Evolutionary conservation across 1,140 invertebrate species (phyloP), one percentile per base, ranked within the genome.

Genomic region (Delia radicum): DNA sequence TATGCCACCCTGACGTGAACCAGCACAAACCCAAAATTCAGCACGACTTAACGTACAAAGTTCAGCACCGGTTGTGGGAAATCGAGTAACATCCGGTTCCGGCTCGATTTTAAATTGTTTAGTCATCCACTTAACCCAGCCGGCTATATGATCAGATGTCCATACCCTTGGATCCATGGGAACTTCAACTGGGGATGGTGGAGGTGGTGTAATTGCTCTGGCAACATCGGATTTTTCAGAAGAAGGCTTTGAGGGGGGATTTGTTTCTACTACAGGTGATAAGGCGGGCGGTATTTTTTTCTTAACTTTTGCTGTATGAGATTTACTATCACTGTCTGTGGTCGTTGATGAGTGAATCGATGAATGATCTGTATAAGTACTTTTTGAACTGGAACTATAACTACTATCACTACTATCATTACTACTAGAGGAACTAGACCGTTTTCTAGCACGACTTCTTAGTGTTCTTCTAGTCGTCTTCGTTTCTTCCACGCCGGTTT

Each of bases 101-200:
- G 88, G 87, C 31, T 87, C 86, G 65, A 93, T 87, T 4, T 88
- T 87, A 78, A 92, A 93, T 77, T 90, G 89, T 26, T 87, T 87
- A 7, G 87, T 87, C 72, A 90, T 89, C 92, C 92, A 93, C 21
- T 86, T 86, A 26, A 93, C 81, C 92, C 92, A 93, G 24, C 89
- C 88, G 55, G 82, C 82, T 46, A 93, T 90, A 80, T 93, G 90
- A 27, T 82, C 85, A 2, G 85, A 79, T 42, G 86, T 89, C 92
- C 92, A 93, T 79, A 89, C 88, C 28, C 88, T 87, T 26, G 92
- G 91, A 89, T 93, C 92, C 89, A 85, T 78, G 2, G 83, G 83
- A 72, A 84, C 81, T 48, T 79, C 62, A 29, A 84, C 80, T 4
- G 81, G 81, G n/a, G 82, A 75, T 6, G 37, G 27, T 0, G 80